These are phyloP conservation scores for Fukomys damarensis DNA, from an alignment of 2,113 vertebrate species.

Conservation along the genomic window DNA sequence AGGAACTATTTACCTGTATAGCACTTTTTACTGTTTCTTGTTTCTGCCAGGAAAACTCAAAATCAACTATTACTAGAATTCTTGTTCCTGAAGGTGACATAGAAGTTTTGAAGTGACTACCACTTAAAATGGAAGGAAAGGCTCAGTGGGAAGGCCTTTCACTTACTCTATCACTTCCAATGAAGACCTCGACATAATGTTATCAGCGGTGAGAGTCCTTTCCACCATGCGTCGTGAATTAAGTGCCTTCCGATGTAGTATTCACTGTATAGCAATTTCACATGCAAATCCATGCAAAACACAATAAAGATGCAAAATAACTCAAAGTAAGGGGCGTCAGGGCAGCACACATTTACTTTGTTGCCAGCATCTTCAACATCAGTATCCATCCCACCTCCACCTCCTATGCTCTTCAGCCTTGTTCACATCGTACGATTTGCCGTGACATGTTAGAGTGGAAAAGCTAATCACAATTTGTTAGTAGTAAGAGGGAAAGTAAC, in stretches of 20 bases:
- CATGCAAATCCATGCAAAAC: not conserved
- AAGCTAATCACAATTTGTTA: not conserved
- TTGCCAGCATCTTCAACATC: not conserved
- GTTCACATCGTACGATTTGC: not conserved
- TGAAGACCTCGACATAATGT: conserved; percentile 6
- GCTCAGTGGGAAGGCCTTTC: not conserved
- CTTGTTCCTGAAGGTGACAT: not conserved
- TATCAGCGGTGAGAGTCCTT: not conserved
- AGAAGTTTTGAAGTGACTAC: not conserved
- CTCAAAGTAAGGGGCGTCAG: not conserved
- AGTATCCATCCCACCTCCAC: not conserved
- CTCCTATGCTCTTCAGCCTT: not conserved
- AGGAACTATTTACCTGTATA: not conserved
- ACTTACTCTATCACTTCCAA: not conserved
- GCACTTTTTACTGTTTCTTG: not conserved
- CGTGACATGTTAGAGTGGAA: not conserved
- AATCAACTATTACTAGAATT: not conserved
- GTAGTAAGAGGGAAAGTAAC: not conserved
- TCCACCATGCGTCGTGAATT: not conserved
- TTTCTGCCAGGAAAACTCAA: not conserved
- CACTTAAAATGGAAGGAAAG: not conserved
- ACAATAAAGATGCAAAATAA: not conserved
- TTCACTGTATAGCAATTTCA: not conserved
- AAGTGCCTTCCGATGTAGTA: not conserved
- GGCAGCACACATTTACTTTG: not conserved